Conservation (phyloP, 1,140 invertebrate genomes). For the Drosophila burlai region DNA sequence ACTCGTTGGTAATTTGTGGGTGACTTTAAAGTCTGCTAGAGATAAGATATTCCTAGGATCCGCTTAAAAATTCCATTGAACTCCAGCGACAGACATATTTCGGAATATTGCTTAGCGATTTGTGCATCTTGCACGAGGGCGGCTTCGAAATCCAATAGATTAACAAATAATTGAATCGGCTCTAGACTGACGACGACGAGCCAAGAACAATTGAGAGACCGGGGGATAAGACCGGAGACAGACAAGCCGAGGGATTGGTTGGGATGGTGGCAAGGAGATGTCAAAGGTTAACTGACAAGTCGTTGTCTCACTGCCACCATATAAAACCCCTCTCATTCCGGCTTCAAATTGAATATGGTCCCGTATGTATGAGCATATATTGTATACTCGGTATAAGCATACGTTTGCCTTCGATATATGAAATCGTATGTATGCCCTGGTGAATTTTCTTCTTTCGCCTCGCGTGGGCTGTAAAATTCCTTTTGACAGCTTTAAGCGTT, state of each 20-base stretch:
- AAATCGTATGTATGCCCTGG: conserved; percentile 38
- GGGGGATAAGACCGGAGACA: conserved; percentile 2
- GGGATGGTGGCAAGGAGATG: conserved; percentile 6
- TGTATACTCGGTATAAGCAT: conserved; percentile 1
- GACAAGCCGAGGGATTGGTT: not conserved
- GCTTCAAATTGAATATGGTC: conserved; percentile 62
- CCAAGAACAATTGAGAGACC: conserved; percentile 14
- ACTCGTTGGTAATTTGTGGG: conserved; percentile 15
- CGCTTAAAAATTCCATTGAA: conserved; percentile 8
- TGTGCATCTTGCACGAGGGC: not conserved
- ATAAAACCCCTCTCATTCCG: conserved; percentile 35
- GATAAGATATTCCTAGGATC: not conserved
- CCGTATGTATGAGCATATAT: conserved; percentile 7
- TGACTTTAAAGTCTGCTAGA: conserved; percentile 2
- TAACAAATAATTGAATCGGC: conserved; percentile 76
- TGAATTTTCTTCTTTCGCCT: conserved; percentile 37
- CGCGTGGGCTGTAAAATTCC: conserved; percentile 65
- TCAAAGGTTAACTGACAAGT: conserved; percentile 74
- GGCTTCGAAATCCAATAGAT: conserved; percentile 67
- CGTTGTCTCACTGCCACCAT: conserved; percentile 54
- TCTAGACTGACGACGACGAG: conserved; percentile 27
- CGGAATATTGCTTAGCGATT: conserved; percentile 40
- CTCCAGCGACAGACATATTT: conserved; percentile 49
- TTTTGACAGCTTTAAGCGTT: conserved; percentile 67
- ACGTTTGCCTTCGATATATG: conserved; percentile 23